phyloP scores from a whole-genome alignment of 2,113 vertebrate species.

The Colius striatus region DNA sequence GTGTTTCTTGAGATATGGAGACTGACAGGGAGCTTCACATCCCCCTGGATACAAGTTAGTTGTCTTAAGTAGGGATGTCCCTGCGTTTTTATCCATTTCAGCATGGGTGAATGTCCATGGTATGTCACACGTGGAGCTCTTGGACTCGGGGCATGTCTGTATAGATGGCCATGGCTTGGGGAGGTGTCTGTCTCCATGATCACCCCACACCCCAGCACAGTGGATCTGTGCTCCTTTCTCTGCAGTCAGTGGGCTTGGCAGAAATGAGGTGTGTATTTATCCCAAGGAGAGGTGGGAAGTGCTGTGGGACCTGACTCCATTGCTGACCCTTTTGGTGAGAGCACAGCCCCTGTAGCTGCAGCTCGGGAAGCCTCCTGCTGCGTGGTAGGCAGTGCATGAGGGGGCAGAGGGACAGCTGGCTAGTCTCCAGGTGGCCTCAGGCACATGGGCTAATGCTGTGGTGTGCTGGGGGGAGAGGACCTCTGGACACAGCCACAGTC shows the following conservation, averaged over 20 bases:
- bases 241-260: not conserved
- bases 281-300: not conserved
- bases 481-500: not conserved
- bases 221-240: not conserved
- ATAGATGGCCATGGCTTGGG: not conserved
- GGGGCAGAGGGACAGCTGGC: not conserved
- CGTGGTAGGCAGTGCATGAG: fast-evolving
- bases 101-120: not conserved
- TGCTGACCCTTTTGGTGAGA: not conserved
- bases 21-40: not conserved
- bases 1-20: not conserved
- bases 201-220: no score
- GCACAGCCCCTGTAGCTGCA: not conserved
- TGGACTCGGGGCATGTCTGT: fast-evolving
- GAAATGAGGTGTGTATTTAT: not conserved
- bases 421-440: not conserved
- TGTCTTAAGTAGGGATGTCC: not conserved
- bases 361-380: not conserved
- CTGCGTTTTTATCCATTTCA: not conserved
- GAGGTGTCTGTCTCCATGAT: not conserved
- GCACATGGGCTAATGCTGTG: not conserved
- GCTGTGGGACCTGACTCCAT: not conserved
- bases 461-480: not conserved
- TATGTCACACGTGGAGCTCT: not conserved
- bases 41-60: not conserved